Base-by-base conservation (phyloP, 1,140 invertebrate genomes). In the Argopecten irradians region DNA sequence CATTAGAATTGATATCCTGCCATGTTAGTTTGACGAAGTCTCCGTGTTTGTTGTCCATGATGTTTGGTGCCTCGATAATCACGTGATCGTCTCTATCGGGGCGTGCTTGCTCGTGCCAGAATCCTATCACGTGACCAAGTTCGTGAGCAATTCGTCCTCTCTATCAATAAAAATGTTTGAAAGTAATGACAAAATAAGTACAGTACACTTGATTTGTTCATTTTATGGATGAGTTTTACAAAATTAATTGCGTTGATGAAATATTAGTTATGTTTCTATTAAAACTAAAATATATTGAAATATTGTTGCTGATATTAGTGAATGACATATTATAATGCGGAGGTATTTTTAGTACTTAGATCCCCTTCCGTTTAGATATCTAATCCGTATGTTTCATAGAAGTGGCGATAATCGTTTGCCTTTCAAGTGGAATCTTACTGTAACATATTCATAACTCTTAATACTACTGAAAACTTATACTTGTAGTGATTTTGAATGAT, bases 21-120 rank as follows among this genome's bases (percentile, higher is more conserved):
- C 97, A 97, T 13, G 98, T 98, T 35, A 99, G 95, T 95, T 98
- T 99, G 93, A 99, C 98, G 95, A 99, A 99, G 94, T 99, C 99
- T 95, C 99, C 99, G 93, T 99, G 98, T 96, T 99, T 98, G 83
- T 98, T 92, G 11, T 88, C 87, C 22, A 90, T 87, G n/a, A 94
- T 92, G 41, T 92, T 91, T 82, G 93, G 87, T 14, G 91, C 82
- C 32, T 92, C 86, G 36, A 94, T 91, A 28, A 32, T 90, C 36
- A 95, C 92, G 84, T 93, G 92, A 3, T 89, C 85, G 32, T 95
- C 93, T 85, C 95, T 86, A 91, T 95, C 95, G 0, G 94, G 93
- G 41, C 95, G 87, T 13, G 94, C 93, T 71, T 96, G 96, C 89
- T 96, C 95, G 89, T 96, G 95, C 91, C 93, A 94, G 85, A 95